Evolutionary conservation across 2,797 vertebrate species (phyloP), one percentile per base, ranked within the genome.

Genomic region (Gallinago solitaria): DNA sequence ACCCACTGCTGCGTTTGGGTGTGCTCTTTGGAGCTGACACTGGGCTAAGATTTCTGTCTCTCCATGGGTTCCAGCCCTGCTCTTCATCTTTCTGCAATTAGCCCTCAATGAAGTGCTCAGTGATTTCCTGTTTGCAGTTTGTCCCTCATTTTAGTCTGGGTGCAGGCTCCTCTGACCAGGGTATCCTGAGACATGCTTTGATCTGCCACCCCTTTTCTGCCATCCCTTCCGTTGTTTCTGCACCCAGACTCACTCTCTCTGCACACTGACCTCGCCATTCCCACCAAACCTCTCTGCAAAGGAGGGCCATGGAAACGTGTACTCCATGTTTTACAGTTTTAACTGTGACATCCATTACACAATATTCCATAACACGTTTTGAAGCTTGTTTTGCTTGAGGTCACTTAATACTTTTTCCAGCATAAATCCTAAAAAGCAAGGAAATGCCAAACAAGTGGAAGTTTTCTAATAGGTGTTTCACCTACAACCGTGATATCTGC

Each of bases 281-380:
- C 57, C 60, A 67, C 54, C 50, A 57, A 39, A 50, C 18, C 12
- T 11, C 41, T 56, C 76, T 19, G n/a, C 53, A 67, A 16, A 2
- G 1, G n/a, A 59, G 18, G 5, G 41, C 30, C 23, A 32, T 8
- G 9, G 56, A 76, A 60, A 39, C 1, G 0, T 4, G 7, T 47
- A 41, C 19, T 50, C 56, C 1, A 0, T 24, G 37, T 45, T 59
- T 35, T 27, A 35, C 33, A 48, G 33, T 37, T 43, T 81, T 65
- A 41, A 76, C 45, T 33, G 30, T 54, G 71, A 27, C 47, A 77
- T 37, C 53, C 27, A 9, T 33, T 54, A 50, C n/a, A 56, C 47
- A 56, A 50, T 25, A 50, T 33, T 60, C 53, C 12, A 9, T 25
- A 64, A 57, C 39, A 43, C 51, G 27, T 53, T 84, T 64, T 43